These are phyloP conservation scores for Martes flavigula DNA, from an alignment of 2,797 vertebrate species.

Conservation along the genomic window DNA sequence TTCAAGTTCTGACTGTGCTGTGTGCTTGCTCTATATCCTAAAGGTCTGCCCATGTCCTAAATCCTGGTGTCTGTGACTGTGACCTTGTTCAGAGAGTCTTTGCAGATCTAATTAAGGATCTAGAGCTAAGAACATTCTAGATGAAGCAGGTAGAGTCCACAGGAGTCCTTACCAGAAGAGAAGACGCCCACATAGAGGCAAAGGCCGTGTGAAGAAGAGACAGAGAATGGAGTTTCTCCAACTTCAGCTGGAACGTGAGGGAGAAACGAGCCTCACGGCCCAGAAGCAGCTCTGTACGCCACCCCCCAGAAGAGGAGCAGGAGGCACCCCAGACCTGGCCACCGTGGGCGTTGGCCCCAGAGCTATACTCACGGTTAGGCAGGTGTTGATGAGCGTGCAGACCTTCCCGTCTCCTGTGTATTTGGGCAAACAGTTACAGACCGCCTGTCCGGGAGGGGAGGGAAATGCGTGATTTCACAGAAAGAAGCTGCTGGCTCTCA, in stretches of 20 bases:
- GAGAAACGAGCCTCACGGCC: background rate
- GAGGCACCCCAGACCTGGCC: background rate
- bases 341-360: background rate
- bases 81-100: conserved; percentile 1
- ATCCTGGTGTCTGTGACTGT: background rate
- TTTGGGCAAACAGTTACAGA: conserved; percentile 88
- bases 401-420: conserved; percentile 89
- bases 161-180: background rate
- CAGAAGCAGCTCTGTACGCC: background rate
- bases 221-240: background rate
- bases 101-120: background rate
- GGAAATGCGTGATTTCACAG: background rate
- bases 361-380: conserved; percentile 85
- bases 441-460: conserved; percentile 84
- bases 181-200: background rate
- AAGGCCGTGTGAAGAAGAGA: background rate
- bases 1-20: background rate
- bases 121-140: background rate
- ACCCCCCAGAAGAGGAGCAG: accelerated
- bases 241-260: accelerated
- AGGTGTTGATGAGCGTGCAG: conserved; percentile 88
- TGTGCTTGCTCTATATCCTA: accelerated
- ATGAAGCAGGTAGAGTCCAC: background rate
- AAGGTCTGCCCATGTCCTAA: background rate
- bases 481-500: background rate